Evolutionary conservation across 2,888 invertebrate genomes (phyloP).

Genomic region (Aromia moschata): DNA sequence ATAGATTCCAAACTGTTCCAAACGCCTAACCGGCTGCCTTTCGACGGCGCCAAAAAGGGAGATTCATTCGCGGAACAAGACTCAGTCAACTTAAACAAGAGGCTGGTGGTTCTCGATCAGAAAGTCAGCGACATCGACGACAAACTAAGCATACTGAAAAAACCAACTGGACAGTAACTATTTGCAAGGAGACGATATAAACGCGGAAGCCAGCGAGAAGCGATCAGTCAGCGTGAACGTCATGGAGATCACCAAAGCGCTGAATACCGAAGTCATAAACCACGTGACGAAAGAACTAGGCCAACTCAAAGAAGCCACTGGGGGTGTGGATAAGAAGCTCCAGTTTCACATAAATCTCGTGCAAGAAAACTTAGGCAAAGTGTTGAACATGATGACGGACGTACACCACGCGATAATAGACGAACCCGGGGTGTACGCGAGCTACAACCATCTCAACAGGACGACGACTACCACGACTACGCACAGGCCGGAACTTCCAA

Average conservation of each 20-base stretch:
- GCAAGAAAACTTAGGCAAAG: slow-evolving; percentile 82
- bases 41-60: slow-evolving; percentile 37
- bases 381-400: slow-evolving; percentile 81
- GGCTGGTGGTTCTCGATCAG: slow-evolving; percentile 78
- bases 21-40: slow-evolving; percentile 56
- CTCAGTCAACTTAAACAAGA: slow-evolving; percentile 69
- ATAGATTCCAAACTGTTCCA: slow-evolving; percentile 79
- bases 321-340: slow-evolving; percentile 81
- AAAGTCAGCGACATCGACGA: slow-evolving; percentile 86
- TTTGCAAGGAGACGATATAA: slow-evolving; percentile 80
- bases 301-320: slow-evolving; percentile 79
- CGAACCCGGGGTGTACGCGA: slow-evolving; percentile 66
- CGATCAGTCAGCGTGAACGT: slow-evolving; percentile 86
- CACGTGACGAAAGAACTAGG: slow-evolving; percentile 85
- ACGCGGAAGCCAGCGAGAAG: slow-evolving; percentile 88
- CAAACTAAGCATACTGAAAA: slow-evolving; percentile 79
- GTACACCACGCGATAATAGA: slow-evolving; percentile 86
- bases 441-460: slow-evolving; percentile 57
- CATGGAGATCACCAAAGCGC: slow-evolving; percentile 83
- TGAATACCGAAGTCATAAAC: slow-evolving; percentile 81
- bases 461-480: slow-evolving; percentile 70
- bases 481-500: slow-evolving; percentile 64
- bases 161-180: slow-evolving; percentile 86
- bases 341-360: slow-evolving; percentile 87
- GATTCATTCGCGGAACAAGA: slow-evolving; percentile 52